These are phyloP conservation scores for Scomber colias DNA, from an alignment of 2,113 vertebrate species.

Conservation along the genomic window DNA sequence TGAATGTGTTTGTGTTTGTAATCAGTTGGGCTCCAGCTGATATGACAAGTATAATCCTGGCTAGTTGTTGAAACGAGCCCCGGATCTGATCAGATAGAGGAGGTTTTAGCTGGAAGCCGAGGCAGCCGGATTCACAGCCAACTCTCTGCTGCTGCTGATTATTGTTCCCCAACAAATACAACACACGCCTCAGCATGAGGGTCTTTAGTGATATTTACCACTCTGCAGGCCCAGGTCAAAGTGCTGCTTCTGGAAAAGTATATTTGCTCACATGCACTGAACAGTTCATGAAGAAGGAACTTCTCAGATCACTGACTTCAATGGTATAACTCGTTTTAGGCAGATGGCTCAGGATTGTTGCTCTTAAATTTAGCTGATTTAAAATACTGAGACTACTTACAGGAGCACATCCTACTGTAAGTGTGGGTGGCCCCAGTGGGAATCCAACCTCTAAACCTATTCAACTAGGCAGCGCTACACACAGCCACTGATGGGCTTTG, in stretches of 20 bases:
- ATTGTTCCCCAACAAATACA: conserved; percentile 42
- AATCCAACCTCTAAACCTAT: conserved; percentile 58
- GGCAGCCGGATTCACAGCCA: conserved; percentile 49
- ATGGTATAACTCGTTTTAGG: not conserved
- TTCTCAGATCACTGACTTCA: conserved; percentile 18
- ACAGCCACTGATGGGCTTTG: conserved; percentile 64
- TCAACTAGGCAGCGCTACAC: conserved; percentile 55
- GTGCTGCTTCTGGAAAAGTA: not conserved
- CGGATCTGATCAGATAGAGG: conserved; percentile 73
- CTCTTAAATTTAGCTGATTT: not conserved
- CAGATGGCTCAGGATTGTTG: not conserved
- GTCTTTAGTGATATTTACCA: conserved; percentile 7
- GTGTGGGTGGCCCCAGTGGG: conserved; percentile 74
- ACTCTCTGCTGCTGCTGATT: conserved; percentile 62
- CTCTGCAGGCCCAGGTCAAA: not conserved
- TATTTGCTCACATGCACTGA: not conserved
- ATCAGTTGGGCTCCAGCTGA: conserved; percentile 65
- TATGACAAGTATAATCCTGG: conserved; percentile 64
- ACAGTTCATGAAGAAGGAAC: not conserved
- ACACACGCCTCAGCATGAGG: conserved; percentile 28
- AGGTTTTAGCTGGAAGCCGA: conserved; percentile 58
- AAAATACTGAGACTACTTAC: conserved; percentile 38
- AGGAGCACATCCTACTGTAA: conserved; percentile 50
- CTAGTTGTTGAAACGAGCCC: conserved; percentile 56
- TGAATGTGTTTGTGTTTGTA: conserved; percentile 61